These are phyloP conservation scores for Rhopilema esculentum DNA, from an alignment of 30 jellyfish, hydroid and myxozoan genomes.

Conservation along the genomic window DNA sequence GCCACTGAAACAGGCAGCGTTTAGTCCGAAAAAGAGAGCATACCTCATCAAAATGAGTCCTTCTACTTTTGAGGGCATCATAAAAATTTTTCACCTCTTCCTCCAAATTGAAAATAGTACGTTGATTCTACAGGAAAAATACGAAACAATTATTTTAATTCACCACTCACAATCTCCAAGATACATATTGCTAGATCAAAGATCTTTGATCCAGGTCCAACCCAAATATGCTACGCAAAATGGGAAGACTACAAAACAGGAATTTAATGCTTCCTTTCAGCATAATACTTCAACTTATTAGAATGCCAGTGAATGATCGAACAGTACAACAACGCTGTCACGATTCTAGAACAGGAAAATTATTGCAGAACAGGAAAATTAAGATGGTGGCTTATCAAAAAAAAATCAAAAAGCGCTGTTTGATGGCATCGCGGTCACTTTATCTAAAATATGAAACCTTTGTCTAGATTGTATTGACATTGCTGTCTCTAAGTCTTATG, in stretches of 20 bases:
- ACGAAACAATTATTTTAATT: not conserved
- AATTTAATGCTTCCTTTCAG: too few relatives aligned
- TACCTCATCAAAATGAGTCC: not conserved
- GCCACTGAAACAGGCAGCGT: not conserved
- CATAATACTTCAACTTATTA: not conserved
- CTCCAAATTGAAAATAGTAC: not conserved
- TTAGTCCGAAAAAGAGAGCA: not conserved
- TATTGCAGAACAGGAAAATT: not conserved
- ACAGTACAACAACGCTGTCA: not conserved
- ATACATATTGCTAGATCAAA: too few relatives aligned
- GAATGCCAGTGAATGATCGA: not conserved
- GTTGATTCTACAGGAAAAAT: not conserved
- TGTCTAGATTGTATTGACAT: not conserved
- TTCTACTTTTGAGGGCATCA: not conserved
- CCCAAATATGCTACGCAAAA: too few relatives aligned
- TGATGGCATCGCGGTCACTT: not conserved
- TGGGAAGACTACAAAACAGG: too few relatives aligned
- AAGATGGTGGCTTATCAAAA: not conserved
- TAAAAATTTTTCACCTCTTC: not conserved
- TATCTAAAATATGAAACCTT: not conserved
- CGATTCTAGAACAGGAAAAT: not conserved
- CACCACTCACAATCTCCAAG: too few relatives aligned
- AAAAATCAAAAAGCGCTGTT: not conserved
- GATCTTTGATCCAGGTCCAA: too few relatives aligned
- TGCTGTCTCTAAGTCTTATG: not conserved